A percentile compares a stretch with the other conserved stretches of the same genome.
Conservation (phyloP, 2,888 invertebrate genomes). For the Tenthredo notha region DNA sequence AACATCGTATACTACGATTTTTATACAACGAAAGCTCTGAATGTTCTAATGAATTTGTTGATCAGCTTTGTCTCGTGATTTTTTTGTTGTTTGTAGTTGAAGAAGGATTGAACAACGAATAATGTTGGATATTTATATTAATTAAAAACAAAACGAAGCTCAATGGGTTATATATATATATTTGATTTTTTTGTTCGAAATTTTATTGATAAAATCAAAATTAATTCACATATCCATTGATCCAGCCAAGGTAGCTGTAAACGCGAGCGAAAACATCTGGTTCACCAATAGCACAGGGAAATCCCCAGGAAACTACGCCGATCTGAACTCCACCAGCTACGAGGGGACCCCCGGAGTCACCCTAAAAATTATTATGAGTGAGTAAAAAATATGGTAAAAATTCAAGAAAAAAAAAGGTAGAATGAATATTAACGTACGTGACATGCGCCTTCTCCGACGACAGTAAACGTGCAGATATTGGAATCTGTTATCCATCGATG, state of each 20-base stretch:
- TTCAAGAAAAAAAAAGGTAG: neutral
- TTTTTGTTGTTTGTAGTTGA: too few relatives aligned
- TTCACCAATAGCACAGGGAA: constrained; percentile 77
- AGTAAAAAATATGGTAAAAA: neutral
- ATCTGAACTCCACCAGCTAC: constrained; percentile 72
- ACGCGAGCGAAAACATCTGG: constrained; percentile 79
- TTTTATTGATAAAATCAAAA: neutral
- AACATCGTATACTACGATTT: neutral
- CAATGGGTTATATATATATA: neutral
- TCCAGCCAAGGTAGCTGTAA: constrained; percentile 76
- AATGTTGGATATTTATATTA: neutral
- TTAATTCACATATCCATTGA: constrained; percentile 61
- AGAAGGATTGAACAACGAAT: neutral
- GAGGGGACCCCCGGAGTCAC: constrained; percentile 76
- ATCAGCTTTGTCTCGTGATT: neutral
- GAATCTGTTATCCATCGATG: neutral
- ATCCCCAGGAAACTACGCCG: constrained; percentile 79
- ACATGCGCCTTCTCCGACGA: constrained; percentile 28
- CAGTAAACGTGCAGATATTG: constrained; percentile 38
- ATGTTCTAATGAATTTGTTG: neutral
- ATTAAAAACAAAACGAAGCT: neutral
- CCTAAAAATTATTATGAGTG: constrained; percentile 63
- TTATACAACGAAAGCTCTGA: neutral
- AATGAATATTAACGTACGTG: constrained; percentile 8
- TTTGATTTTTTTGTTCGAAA: neutral